phyloP scores from a whole-genome alignment of 2,888 invertebrate species.

The Augochlorella aurata region DNA sequence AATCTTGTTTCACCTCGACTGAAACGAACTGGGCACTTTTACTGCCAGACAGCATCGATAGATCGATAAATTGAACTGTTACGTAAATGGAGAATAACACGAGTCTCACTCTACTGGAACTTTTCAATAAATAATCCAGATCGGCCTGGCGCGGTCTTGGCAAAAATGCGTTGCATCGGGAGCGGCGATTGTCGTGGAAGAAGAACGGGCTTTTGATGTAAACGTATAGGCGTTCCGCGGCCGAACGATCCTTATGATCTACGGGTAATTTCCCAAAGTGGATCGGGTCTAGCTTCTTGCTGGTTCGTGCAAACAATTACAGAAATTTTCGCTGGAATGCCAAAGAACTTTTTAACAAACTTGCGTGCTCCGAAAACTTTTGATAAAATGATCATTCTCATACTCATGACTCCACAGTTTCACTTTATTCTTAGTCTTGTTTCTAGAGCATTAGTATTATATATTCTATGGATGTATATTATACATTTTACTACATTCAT shows the following conservation, averaged over 20 bases:
- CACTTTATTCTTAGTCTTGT: no score
- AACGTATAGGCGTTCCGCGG: constrained; percentile 33
- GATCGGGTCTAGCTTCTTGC: constrained; percentile 37
- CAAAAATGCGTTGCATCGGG: constrained; percentile 5
- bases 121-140: constrained; percentile 19
- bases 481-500: no score
- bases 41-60: background rate
- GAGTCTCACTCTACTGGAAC: background rate
- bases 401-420: background rate
- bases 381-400: constrained; percentile 11
- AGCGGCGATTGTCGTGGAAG: constrained; percentile 37
- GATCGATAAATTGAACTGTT: background rate
- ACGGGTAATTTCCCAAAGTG: constrained; percentile 62
- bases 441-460: no score
- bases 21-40: background rate
- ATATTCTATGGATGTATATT: no score
- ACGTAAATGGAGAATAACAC: background rate
- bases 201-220: constrained; percentile 18
- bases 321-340: constrained; percentile 25
- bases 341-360: constrained; percentile 26
- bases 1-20: background rate
- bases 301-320: constrained; percentile 38
- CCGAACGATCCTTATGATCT: constrained; percentile 55
- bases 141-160: background rate
- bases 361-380: constrained; percentile 9